Percentiles rank a stretch among this genome's conserved stretches.
Evolutionary conservation across 92 coral and sea anemone species (phyloP).

Genomic region (Zoanthus sansibaricus): DNA sequence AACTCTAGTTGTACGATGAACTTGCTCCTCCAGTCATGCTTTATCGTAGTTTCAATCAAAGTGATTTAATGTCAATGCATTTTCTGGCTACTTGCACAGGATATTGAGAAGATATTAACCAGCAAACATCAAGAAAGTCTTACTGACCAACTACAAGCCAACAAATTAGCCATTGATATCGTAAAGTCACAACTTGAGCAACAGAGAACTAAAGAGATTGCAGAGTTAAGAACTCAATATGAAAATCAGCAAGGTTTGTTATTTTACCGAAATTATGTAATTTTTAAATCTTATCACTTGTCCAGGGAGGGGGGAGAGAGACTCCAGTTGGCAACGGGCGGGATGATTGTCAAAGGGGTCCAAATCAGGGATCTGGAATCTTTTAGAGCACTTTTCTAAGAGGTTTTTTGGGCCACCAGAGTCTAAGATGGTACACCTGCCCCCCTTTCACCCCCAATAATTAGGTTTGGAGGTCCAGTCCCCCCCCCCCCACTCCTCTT

Average conservation of each 20-base stretch:
- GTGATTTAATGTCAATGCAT: background rate
- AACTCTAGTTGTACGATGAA: no score
- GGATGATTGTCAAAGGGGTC: no score
- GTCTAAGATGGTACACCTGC: no score
- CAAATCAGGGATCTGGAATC: no score
- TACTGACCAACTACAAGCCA: slow-evolving; percentile 87
- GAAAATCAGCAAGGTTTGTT: slow-evolving; percentile 86
- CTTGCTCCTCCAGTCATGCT: no score
- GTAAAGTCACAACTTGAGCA: slow-evolving; percentile 86
- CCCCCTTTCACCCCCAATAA: no score
- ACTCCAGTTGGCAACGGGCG: no score
- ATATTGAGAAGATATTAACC: slow-evolving; percentile 64
- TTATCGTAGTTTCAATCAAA: background rate
- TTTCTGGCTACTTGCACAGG: slow-evolving; percentile 53
- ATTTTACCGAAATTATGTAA: background rate
- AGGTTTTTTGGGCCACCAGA: no score
- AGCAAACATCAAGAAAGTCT: slow-evolving; percentile 76
- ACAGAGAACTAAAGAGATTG: slow-evolving; percentile 61
- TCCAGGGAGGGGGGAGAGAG: no score
- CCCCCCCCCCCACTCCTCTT: no score
- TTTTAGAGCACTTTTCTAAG: no score
- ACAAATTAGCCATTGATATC: slow-evolving; percentile 84
- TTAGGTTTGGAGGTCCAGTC: no score
- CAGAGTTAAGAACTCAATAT: slow-evolving; percentile 69
- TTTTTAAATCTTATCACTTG: background rate